phyloP scores from a whole-genome alignment of 2,113 vertebrate genomes.

The Motacilla tschutschensis region DNA sequence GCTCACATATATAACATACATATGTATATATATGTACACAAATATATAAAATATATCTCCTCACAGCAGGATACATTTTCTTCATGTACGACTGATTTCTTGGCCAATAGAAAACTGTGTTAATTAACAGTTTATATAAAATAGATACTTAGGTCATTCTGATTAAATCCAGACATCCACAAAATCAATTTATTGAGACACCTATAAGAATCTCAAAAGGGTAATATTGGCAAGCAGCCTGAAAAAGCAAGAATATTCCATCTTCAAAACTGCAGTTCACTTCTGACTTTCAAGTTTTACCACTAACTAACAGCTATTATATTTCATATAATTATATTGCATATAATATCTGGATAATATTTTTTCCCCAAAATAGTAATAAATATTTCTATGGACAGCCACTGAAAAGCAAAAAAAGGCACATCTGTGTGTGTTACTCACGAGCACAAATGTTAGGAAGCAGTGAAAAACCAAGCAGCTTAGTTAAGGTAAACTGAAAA shows the following conservation, averaged over 20 bases:
- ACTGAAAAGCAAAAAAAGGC: background rate
- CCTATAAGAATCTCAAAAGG: background rate
- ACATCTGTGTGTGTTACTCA: background rate
- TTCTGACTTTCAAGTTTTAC: background rate
- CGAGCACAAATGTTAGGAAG: background rate
- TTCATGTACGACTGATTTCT: background rate
- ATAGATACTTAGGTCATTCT: background rate
- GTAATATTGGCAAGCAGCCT: background rate
- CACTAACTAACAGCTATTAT: background rate
- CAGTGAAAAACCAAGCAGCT: background rate
- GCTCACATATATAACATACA: background rate
- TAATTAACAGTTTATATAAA: background rate
- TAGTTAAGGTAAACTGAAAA: background rate
- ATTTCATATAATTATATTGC: too few species aligned
- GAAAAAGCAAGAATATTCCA: background rate
- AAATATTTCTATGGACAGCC: background rate
- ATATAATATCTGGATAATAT: background rate
- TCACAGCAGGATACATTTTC: background rate
- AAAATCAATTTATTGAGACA: background rate
- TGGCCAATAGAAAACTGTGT: background rate
- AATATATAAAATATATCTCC: background rate
- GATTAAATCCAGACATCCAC: background rate
- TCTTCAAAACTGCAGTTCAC: background rate
- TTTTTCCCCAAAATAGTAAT: background rate
- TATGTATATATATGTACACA: background rate